These are phyloP conservation scores for Alfaro cultratus DNA, from an alignment of 2,797 vertebrate genomes.

Conservation along the genomic window DNA sequence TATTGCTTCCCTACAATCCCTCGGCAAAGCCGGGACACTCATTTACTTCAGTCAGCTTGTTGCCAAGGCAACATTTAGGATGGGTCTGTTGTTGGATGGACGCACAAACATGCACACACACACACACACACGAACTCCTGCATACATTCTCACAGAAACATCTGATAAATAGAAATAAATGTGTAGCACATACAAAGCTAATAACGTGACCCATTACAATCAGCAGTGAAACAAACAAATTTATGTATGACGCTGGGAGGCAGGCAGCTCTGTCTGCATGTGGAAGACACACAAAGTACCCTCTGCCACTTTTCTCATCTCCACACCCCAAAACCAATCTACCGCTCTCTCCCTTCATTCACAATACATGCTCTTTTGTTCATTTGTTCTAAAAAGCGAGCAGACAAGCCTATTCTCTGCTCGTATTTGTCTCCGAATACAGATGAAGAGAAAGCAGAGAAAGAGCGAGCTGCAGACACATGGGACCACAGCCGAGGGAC, in stretches of 20 bases:
- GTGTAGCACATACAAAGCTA: constrained; percentile 9
- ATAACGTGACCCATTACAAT: constrained; percentile 5
- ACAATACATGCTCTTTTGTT: constrained; percentile 63
- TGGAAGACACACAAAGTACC: constrained; percentile 58
- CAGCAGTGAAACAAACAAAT: constrained; percentile 42
- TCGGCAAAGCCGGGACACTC: constrained; percentile 77
- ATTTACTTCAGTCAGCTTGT: constrained; percentile 82
- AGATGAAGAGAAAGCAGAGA: constrained; percentile 37
- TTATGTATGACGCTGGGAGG: constrained; percentile 43
- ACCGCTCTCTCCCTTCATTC: constrained; percentile 60
- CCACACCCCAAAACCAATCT: constrained; percentile 59
- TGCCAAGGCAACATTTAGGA: constrained; percentile 82
- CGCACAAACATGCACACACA: constrained; percentile 40
- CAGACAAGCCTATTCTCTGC: constrained; percentile 54
- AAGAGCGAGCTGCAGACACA: constrained; percentile 37
- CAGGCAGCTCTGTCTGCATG: constrained; percentile 46
- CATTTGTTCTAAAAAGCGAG: constrained; percentile 58
- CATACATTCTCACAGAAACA: constrained; percentile 8
- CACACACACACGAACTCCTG: constrained; percentile 13
- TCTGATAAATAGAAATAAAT: constrained; percentile 39
- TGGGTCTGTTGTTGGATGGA: constrained; percentile 65
- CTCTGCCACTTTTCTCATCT: constrained; percentile 53
- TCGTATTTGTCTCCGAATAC: constrained; percentile 53
- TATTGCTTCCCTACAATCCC: constrained; percentile 82
- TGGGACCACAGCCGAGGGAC: constrained; percentile 33